Percentiles rank a stretch among this genome's conserved stretches.
Evolutionary conservation across 2,797 vertebrate species (phyloP).

Genomic region (Spinibarbus caldwelli): DNA sequence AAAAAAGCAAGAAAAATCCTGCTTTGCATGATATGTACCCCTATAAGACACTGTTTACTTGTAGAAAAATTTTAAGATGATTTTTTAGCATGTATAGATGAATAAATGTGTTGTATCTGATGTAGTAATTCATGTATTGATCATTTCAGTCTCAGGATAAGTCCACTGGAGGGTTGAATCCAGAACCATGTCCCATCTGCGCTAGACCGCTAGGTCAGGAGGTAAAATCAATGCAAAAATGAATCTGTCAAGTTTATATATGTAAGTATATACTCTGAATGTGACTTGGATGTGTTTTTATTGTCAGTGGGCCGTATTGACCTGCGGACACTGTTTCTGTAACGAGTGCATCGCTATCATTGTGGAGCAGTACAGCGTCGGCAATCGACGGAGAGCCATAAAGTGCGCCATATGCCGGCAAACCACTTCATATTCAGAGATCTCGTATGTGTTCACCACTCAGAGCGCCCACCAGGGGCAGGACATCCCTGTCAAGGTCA

Average conservation of each 20-base stretch:
- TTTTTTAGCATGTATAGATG: background rate
- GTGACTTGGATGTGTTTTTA: background rate
- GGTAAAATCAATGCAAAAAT: slow-evolving; percentile 73
- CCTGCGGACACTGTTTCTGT: slow-evolving; percentile 97
- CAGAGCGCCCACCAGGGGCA: slow-evolving; percentile 86
- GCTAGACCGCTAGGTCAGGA: slow-evolving; percentile 92
- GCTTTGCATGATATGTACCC: background rate
- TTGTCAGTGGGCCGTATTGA: slow-evolving; percentile 94
- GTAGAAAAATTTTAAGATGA: background rate
- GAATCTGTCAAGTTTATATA: background rate
- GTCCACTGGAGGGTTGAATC: slow-evolving; percentile 91
- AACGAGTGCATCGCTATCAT: slow-evolving; percentile 96
- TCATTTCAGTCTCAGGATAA: slow-evolving; percentile 92
- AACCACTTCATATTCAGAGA: slow-evolving; percentile 93
- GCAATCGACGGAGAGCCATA: slow-evolving; percentile 89
- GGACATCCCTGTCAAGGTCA: slow-evolving; percentile 94
- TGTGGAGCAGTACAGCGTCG: slow-evolving; percentile 95
- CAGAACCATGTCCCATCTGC: slow-evolving; percentile 98
- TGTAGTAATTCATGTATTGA: background rate
- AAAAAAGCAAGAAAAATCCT: background rate
- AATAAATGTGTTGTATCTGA: background rate
- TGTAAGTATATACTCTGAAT: background rate
- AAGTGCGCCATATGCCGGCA: slow-evolving; percentile 98
- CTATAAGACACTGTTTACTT: background rate
- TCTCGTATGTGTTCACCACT: slow-evolving; percentile 96